These are phyloP conservation scores for Carpatolechia fugitivella DNA, from an alignment of 2,888 invertebrate species.

Conservation along the genomic window DNA sequence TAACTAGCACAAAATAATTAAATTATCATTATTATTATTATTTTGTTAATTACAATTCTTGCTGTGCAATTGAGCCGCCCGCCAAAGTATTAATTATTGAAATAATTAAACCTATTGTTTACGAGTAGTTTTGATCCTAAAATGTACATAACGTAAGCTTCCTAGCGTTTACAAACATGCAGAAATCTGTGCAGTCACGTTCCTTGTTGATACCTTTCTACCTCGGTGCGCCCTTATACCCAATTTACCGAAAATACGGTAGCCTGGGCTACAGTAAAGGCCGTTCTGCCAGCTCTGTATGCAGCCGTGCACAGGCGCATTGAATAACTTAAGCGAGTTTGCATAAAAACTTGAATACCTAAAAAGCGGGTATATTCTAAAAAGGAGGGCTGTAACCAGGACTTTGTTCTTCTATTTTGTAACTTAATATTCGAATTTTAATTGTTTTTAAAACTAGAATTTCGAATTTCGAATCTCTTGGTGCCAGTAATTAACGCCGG, in stretches of 20 bases:
- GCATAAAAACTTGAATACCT: slow-evolving; percentile 74
- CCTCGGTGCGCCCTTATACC: not conserved
- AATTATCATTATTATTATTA: no score
- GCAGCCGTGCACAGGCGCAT: slow-evolving; percentile 68
- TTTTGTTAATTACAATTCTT: no score
- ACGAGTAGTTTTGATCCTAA: no score
- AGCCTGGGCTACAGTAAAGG: slow-evolving; percentile 47
- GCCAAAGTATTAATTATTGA: no score
- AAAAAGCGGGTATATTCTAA: slow-evolving; percentile 44
- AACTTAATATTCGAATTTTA: not conserved
- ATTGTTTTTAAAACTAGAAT: no score
- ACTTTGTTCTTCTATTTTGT: not conserved
- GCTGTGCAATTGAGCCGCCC: no score
- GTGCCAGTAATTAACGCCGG: no score
- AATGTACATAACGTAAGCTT: no score
- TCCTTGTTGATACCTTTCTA: not conserved
- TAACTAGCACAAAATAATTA: no score
- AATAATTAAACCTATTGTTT: no score
- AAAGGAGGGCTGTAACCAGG: not conserved
- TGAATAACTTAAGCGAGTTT: slow-evolving; percentile 74
- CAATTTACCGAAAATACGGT: slow-evolving; percentile 12
- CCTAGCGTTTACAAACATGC: not conserved
- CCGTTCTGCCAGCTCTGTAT: slow-evolving; percentile 53
- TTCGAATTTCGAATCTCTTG: no score
- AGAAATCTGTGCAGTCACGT: not conserved